phyloP scores from a whole-genome alignment of 2,113 vertebrate genomes.

The Notechis scutatus region DNA sequence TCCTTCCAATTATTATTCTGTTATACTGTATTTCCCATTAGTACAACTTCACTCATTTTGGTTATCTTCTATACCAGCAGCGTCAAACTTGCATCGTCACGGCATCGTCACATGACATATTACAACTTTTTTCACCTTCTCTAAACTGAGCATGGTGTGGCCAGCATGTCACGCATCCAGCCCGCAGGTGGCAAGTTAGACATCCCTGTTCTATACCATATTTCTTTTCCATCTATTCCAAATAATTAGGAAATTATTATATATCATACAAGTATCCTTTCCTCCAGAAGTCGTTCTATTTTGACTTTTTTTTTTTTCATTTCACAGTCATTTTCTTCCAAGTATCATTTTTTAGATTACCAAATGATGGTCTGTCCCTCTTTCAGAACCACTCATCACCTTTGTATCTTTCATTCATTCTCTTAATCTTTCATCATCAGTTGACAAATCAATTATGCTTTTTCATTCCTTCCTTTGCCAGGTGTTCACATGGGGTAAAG shows the following conservation, averaged over 20 bases:
- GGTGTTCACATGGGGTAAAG: not conserved
- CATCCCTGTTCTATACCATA: not conserved
- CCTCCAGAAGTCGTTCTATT: not conserved
- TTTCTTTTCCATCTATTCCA: not conserved
- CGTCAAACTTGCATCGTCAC: too few relatives aligned
- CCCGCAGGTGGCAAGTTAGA: too few relatives aligned
- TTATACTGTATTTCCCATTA: not conserved
- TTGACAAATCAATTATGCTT: not conserved
- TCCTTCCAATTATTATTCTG: not conserved
- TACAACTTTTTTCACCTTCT: too few relatives aligned
- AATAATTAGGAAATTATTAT: not conserved
- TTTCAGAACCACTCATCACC: not conserved
- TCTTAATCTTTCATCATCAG: not conserved
- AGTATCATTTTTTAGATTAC: not conserved
- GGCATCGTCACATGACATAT: too few relatives aligned
- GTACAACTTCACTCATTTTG: not conserved
- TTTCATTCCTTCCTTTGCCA: not conserved
- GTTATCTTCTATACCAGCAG: not conserved
- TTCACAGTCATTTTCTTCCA: not conserved
- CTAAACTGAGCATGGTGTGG: too few relatives aligned
- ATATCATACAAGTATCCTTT: not conserved
- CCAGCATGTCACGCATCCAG: too few relatives aligned
- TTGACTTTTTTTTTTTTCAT: not conserved
- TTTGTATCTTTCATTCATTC: not conserved
- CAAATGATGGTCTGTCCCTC: not conserved